These are phyloP conservation scores for Castor canadensis DNA, from an alignment of 2,113 vertebrate genomes.

Conservation along the genomic window DNA sequence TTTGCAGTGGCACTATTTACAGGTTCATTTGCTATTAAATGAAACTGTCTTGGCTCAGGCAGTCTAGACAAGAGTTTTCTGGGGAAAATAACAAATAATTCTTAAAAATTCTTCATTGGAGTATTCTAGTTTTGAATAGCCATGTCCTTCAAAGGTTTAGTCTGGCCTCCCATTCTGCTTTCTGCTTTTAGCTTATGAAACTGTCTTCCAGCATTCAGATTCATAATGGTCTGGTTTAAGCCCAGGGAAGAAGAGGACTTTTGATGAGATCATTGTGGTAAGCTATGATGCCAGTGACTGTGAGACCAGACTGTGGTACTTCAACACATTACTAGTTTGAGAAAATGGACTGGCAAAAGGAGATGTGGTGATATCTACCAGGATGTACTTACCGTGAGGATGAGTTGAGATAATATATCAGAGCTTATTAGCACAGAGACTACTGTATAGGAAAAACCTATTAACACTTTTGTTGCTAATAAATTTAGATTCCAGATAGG, in stretches of 20 bases:
- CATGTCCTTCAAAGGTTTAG: neutral
- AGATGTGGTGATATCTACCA: neutral
- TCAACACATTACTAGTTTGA: neutral
- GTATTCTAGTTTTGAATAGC: neutral
- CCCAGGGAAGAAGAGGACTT: neutral
- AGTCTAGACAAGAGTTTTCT: neutral
- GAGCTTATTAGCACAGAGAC: neutral
- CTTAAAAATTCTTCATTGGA: conserved; percentile 4
- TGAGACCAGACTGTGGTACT: neutral
- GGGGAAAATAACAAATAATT: neutral
- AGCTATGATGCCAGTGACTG: neutral
- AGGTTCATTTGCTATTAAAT: conserved; percentile 2
- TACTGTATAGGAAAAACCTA: neutral
- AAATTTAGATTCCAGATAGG: neutral
- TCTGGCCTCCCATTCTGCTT: neutral
- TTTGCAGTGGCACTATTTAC: neutral
- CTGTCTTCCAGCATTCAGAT: neutral
- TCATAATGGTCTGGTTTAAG: neutral
- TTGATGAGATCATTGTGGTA: neutral
- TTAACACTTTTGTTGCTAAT: neutral
- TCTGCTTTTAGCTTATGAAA: neutral
- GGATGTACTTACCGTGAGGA: neutral
- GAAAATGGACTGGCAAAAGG: neutral
- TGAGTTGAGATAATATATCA: neutral
- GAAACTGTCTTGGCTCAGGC: neutral